phyloP scores from a whole-genome alignment of 2,113 vertebrate species.

The Trinectes maculatus region DNA sequence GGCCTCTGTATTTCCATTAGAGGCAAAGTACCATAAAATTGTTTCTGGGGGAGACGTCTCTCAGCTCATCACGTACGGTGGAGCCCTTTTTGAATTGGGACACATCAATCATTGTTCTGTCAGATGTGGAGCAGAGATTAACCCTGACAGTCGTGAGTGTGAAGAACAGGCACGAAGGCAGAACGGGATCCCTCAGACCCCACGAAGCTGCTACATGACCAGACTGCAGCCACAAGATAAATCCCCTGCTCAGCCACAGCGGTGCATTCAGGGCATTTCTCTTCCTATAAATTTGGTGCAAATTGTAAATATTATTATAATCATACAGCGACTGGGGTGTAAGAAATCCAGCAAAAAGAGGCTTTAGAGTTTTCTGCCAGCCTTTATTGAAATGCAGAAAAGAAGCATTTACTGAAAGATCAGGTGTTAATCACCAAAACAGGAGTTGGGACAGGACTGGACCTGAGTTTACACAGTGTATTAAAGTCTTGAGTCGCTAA shows the following conservation, averaged over 20 bases:
- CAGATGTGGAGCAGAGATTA: conserved; percentile 55
- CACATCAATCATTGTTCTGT: conserved; percentile 70
- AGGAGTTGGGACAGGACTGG: no score
- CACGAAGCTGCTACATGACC: not conserved
- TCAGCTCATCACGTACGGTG: conserved; percentile 38
- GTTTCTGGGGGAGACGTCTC: conserved; percentile 46
- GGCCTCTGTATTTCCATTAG: conserved; percentile 61
- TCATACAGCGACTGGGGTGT: no score
- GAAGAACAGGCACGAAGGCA: conserved; percentile 26
- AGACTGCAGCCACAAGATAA: not conserved
- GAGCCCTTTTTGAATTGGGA: conserved; percentile 50
- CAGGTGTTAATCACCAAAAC: no score
- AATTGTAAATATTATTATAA: no score
- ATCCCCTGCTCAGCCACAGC: not conserved
- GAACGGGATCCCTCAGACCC: conserved; percentile 17
- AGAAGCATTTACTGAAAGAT: no score
- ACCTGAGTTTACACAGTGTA: no score
- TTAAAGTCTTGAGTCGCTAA: no score
- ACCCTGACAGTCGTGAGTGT: conserved; percentile 36
- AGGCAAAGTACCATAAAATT: conserved; percentile 70
- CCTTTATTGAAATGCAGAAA: no score
- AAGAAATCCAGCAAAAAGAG: not conserved
- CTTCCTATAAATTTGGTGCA: no score
- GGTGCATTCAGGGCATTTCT: not conserved
- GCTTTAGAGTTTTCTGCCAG: not conserved